A percentile compares a stretch with the other conserved stretches of the same genome.
phyloP scores from a whole-genome alignment of 2,888 invertebrate species.

The Laspeyria flexula region DNA sequence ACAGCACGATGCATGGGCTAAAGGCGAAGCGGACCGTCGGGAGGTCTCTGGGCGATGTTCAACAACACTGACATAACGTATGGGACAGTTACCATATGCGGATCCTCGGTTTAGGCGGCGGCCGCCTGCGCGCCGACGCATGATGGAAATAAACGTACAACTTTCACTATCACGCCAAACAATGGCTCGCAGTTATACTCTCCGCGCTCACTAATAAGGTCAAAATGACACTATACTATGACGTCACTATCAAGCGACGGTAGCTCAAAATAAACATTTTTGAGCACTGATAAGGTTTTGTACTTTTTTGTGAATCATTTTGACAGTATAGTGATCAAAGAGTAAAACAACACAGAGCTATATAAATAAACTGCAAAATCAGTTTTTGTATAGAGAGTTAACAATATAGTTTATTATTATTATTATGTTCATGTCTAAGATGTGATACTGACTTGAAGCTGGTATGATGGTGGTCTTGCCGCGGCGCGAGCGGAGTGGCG shows the following conservation, averaged over 20 bases:
- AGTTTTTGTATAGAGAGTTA: slow-evolving; percentile 10
- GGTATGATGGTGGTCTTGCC: slow-evolving; percentile 91
- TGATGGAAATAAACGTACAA: slow-evolving; percentile 84
- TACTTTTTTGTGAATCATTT: slow-evolving; percentile 9
- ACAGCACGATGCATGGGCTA: slow-evolving; percentile 78
- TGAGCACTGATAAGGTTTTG: background rate
- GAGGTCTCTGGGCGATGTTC: slow-evolving; percentile 64
- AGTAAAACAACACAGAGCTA: slow-evolving; percentile 19
- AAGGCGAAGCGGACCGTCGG: slow-evolving; percentile 76
- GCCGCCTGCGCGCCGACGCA: slow-evolving; percentile 88
- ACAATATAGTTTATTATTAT: background rate
- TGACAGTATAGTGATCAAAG: slow-evolving; percentile 37
- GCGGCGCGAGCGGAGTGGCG: slow-evolving; percentile 79
- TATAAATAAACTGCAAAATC: slow-evolving; percentile 14
- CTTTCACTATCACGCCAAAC: slow-evolving; percentile 62
- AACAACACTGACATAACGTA: slow-evolving; percentile 72
- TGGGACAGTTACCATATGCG: slow-evolving; percentile 92
- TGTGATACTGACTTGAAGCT: slow-evolving; percentile 92
- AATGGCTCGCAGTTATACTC: slow-evolving; percentile 27
- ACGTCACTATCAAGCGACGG: slow-evolving; percentile 3
- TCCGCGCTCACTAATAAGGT: slow-evolving; percentile 25
- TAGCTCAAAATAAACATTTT: background rate
- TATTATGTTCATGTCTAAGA: background rate
- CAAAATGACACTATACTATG: slow-evolving; percentile 20
- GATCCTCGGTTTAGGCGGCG: slow-evolving; percentile 95